Evolutionary conservation across 2,888 invertebrate genomes (phyloP).

Genomic region (Steinernema scapterisci): DNA sequence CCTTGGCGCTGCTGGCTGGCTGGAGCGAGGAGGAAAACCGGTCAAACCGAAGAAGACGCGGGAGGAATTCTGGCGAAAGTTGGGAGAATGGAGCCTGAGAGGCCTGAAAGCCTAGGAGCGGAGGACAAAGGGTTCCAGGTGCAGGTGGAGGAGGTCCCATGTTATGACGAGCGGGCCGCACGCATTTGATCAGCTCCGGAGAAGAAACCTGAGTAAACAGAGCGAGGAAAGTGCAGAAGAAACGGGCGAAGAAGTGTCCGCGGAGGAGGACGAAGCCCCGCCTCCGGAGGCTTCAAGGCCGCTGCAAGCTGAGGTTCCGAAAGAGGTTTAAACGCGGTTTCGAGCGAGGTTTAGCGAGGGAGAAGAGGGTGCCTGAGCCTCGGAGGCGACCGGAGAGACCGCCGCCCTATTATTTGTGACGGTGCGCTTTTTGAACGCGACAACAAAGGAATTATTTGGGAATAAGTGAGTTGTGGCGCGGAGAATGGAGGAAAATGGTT

Average conservation of each 20-base stretch:
- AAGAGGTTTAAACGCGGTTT: neutral
- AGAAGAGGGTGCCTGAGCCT: neutral
- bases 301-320: neutral
- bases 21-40: neutral
- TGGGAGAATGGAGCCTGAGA: no score
- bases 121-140: no score
- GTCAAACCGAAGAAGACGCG: neutral
- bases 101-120: no score
- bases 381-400: neutral
- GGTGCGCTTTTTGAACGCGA: no score
- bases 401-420: no score
- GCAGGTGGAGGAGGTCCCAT: neutral
- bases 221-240: constrained; percentile 16
- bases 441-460: no score
- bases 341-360: constrained; percentile 7
- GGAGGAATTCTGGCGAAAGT: neutral
- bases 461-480: no score
- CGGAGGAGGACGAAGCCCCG: neutral
- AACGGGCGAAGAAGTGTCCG: neutral
- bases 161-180: neutral
- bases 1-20: no score
- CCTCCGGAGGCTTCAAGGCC: neutral
- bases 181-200: neutral
- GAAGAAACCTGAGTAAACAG: constrained; percentile 28
- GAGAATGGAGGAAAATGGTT: no score